Conservation (phyloP, 64 coral and sea anemone species). For the Porites australiensis region DNA sequence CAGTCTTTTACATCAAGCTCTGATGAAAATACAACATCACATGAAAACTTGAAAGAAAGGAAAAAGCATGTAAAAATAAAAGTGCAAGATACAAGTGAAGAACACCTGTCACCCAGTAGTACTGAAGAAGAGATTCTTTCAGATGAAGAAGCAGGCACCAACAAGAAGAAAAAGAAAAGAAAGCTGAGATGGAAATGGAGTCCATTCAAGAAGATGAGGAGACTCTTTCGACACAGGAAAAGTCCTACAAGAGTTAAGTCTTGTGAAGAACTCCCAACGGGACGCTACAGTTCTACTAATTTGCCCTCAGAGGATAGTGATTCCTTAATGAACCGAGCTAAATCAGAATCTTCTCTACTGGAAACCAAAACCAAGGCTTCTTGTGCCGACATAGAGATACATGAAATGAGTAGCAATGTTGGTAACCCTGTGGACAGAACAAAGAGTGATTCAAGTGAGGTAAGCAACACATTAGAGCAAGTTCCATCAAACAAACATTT, state of each 20-base stretch:
- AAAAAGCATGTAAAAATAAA: constrained; percentile 38
- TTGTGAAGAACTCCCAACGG: constrained; percentile 63
- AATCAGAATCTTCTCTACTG: constrained; percentile 40
- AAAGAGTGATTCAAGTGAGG: not conserved
- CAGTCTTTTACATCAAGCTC: constrained; percentile 52
- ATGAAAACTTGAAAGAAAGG: constrained; percentile 40
- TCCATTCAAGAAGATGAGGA: constrained; percentile 65
- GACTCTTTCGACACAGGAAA: constrained; percentile 65
- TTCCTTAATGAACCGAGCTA: not conserved
- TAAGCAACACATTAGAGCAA: not conserved
- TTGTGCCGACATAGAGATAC: not conserved
- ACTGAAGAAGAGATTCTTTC: constrained; percentile 39
- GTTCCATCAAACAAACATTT: not conserved
- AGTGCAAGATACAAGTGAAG: not conserved
- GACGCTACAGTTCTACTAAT: constrained; percentile 26
- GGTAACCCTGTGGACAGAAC: not conserved
- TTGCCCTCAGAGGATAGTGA: not conserved
- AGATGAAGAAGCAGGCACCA: constrained; percentile 24
- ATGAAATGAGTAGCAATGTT: not conserved
- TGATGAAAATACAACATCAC: constrained; percentile 40
- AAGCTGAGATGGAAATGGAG: constrained; percentile 66
- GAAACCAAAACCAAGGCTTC: not conserved
- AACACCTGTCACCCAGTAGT: constrained; percentile 39
- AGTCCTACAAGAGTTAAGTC: constrained; percentile 61
- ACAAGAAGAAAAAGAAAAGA: constrained; percentile 60